phyloP scores from a whole-genome alignment of 2,888 invertebrate species.

The Scaptodrosophila latifasciaeformis region DNA sequence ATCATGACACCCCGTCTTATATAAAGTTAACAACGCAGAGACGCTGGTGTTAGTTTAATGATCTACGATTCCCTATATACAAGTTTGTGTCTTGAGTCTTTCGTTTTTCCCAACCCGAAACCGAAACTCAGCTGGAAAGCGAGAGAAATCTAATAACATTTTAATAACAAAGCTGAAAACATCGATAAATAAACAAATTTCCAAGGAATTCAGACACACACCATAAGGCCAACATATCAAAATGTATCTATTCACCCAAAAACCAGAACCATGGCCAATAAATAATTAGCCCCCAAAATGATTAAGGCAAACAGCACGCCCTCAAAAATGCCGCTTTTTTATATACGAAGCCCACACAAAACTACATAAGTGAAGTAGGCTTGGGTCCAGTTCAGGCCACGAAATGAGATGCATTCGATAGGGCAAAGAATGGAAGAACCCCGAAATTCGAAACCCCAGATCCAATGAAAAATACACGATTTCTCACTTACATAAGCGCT shows the following conservation, averaged over 20 bases:
- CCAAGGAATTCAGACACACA: constrained; percentile 45
- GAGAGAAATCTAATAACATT: constrained; percentile 70
- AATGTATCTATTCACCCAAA: constrained; percentile 49
- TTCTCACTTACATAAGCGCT: constrained; percentile 52
- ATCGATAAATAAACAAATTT: constrained; percentile 61
- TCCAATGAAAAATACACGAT: constrained; percentile 42
- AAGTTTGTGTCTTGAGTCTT: neutral
- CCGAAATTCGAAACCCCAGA: neutral
- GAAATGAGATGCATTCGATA: too few relatives aligned
- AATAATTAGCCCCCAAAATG: constrained; percentile 58
- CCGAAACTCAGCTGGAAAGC: constrained; percentile 52
- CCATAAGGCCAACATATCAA: constrained; percentile 17
- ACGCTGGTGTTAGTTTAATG: constrained; percentile 26
- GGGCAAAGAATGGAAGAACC: neutral
- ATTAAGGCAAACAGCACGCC: constrained; percentile 46
- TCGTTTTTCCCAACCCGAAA: neutral
- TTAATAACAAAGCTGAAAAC: constrained; percentile 63
- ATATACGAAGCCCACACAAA: neutral
- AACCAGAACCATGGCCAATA: constrained; percentile 37
- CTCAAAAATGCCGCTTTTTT: constrained; percentile 33
- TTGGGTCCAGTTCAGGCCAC: too few relatives aligned
- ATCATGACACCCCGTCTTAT: constrained; percentile 54
- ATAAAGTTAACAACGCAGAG: constrained; percentile 24
- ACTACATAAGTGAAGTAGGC: too few relatives aligned
- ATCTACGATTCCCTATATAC: constrained; percentile 9